phyloP scores from a whole-genome alignment of 2,797 vertebrate species.

The Calcarius lapponicus region DNA sequence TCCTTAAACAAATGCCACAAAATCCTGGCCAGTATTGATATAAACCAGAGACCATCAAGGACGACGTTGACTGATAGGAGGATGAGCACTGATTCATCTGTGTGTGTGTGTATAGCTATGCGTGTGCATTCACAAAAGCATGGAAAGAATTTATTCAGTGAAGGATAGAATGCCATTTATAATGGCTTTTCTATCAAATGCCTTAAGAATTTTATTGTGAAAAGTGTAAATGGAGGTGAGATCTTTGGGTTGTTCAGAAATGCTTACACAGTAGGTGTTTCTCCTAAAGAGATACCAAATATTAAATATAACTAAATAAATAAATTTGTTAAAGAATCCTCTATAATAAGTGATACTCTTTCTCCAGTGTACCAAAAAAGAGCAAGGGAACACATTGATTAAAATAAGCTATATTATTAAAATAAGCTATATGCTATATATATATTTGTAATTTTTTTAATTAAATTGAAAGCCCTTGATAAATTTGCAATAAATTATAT shows the following conservation, averaged over 20 bases:
- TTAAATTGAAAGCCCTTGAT: neutral
- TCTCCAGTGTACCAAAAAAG: neutral
- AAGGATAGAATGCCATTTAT: neutral
- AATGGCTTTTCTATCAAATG: neutral
- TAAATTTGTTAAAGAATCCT: neutral
- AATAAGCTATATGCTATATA: neutral
- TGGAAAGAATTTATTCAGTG: neutral
- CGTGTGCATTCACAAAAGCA: neutral
- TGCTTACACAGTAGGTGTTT: neutral
- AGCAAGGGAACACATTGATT: neutral
- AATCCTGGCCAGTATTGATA: neutral
- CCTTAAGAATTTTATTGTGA: neutral
- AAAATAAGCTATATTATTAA: neutral
- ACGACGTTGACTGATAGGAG: neutral
- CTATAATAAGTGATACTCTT: neutral
- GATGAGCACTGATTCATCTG: neutral
- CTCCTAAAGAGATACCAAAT: neutral
- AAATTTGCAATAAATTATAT: neutral
- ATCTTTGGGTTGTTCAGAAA: neutral
- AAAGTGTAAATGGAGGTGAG: neutral
- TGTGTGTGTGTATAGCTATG: accelerated
- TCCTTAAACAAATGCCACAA: neutral
- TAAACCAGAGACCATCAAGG: neutral
- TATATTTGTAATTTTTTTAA: neutral
- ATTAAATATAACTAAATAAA: neutral